Conservation (phyloP, 2,113 vertebrate genomes). For the Lucifuga dentata region DNA sequence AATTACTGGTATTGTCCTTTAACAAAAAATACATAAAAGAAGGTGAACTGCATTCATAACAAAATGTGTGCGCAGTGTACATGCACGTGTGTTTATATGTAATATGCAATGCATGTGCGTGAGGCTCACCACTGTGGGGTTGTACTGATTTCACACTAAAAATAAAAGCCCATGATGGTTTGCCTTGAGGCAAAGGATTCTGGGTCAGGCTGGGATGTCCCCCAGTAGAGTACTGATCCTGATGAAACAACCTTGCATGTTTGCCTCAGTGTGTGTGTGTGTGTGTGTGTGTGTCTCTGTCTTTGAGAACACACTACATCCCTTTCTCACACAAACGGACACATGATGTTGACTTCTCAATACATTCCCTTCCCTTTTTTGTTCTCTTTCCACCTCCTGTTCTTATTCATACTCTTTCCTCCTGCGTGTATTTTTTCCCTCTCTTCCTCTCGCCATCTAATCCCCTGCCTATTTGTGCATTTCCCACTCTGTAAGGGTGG, state of each 20-base stretch:
- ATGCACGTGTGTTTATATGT: conserved; percentile 2
- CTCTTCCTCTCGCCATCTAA: conserved; percentile 32
- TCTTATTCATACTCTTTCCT: conserved; percentile 22
- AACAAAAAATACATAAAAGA: no score
- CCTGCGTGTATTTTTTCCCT: conserved; percentile 15
- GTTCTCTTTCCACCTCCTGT: conserved; percentile 9
- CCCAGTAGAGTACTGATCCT: conserved; percentile 58
- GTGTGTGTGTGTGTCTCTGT: conserved; percentile 7
- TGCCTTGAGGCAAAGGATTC: conserved; percentile 67
- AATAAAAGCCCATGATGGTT: conserved; percentile 70
- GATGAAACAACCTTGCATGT: conserved; percentile 44
- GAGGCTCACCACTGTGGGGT: conserved; percentile 28
- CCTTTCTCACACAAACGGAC: conserved; percentile 1
- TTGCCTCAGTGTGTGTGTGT: background rate
- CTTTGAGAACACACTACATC: background rate
- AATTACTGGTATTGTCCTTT: no score
- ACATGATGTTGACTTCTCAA: conserved; percentile 18
- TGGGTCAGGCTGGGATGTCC: conserved; percentile 58
- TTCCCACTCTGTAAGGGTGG: conserved; percentile 37
- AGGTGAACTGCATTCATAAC: no score
- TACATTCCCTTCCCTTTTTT: conserved; percentile 29
- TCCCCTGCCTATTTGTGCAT: conserved; percentile 49
- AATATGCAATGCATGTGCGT: no score
- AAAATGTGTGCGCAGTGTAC: conserved; percentile 12
- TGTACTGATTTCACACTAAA: conserved; percentile 58